Base-by-base conservation (phyloP, 2,797 vertebrate genomes). In the Sebastes nivosus region DNA sequence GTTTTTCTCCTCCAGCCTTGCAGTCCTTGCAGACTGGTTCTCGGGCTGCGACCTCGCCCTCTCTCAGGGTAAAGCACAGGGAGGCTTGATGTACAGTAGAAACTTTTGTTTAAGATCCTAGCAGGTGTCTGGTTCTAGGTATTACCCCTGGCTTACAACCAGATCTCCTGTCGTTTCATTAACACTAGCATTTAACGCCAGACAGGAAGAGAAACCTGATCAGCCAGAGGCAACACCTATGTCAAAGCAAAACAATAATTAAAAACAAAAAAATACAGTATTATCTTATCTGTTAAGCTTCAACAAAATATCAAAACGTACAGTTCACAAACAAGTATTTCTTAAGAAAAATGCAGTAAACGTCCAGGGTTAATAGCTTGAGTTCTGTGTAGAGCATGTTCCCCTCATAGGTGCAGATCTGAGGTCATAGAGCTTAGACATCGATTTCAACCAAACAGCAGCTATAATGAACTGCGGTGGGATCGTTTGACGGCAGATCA, bases 271-370 rank as follows among this genome's bases (percentile, higher is more conserved):
- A 87, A 14, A 52, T 83, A 92, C 72, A 93, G 60, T 83, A 89
- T 91, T 34, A 77, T 82, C 65, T 70, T 75, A 81, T 85, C 73
- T 81, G 83, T 90, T 89, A 90, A 83, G 71, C 81, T 88, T 86
- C 57, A 91, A 92, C 75, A 88, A 90, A 93, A 94, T 93, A 93
- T 87, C 79, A 86, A 91, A 94, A 93, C 54, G 2, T 82, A 92
- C 91, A 91, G 72, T 88, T 91, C 87, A 94, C 87, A 85, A 91
- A 92, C 80, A 79, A 86, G 78, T 85, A 87, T 88, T 83, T 92
- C 71, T 89, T 91, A 89, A 89, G 83, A 91, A 91, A 92, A 94
- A 91, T 82, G 85, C 83, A 85, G 91, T 92, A 92, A 90, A 93
- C 88, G 69, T 88, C 87, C 74, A 76, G 74, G 75, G 87, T 85